These are phyloP conservation scores for Mythimna impura DNA, from an alignment of 2,888 invertebrate species.

Conservation along the genomic window DNA sequence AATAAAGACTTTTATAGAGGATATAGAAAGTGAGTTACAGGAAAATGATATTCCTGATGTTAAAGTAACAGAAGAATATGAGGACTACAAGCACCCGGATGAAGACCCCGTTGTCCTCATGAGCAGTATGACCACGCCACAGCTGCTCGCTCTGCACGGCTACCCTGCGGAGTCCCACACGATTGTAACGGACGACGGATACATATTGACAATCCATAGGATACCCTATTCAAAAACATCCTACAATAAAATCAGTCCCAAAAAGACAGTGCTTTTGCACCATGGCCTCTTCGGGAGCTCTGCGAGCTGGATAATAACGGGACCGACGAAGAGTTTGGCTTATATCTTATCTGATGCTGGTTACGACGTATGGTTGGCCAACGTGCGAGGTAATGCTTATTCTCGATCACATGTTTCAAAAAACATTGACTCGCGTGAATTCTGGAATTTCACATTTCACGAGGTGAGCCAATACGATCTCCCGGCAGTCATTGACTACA, in stretches of 20 bases:
- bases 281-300: conserved; percentile 95
- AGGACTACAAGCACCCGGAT: conserved; percentile 68
- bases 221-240: conserved; percentile 91
- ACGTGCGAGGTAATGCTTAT: conserved; percentile 95
- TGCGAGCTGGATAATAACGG: conserved; percentile 94
- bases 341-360: conserved; percentile 92
- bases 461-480: conserved; percentile 97
- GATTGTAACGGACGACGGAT: conserved; percentile 95
- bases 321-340: conserved; percentile 91
- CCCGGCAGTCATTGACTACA: conserved; percentile 95
- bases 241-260: conserved; percentile 68
- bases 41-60: conserved; percentile 74
- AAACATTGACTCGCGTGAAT: conserved; percentile 89
- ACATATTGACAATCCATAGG: conserved; percentile 94
- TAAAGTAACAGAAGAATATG: conserved; percentile 70
- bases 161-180: conserved; percentile 93
- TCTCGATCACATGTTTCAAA: conserved; percentile 91
- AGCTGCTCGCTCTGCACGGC: conserved; percentile 89
- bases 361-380: conserved; percentile 96
- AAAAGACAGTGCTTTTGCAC: conserved; percentile 92
- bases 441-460: conserved; percentile 95
- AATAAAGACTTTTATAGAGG: not conserved
- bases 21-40: conserved; percentile 60
- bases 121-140: conserved; percentile 77
- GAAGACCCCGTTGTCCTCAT: conserved; percentile 80